Evolutionary conservation across 2,113 vertebrate genomes (phyloP), one percentile per base, ranked within the genome.

Genomic region (Cichladusa arquata): DNA sequence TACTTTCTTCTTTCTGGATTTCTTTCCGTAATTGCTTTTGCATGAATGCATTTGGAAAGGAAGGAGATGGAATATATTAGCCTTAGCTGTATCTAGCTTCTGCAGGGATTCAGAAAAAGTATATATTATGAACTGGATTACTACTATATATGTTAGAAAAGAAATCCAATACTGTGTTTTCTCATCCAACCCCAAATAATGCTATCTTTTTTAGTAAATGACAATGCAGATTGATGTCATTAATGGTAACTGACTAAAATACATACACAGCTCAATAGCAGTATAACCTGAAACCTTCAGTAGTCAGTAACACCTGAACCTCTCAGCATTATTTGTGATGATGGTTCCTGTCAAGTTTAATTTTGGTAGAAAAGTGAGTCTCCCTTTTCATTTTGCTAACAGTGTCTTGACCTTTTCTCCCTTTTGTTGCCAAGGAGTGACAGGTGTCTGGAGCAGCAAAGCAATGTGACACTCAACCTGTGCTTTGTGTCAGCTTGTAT

Each of bases 321-420:
- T 74, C 28, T 66, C 58, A 28, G 76, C 16, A 6, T 90, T 96
- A 90, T 95, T 87, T 90, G 65, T 94, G 64, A 24, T 91, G 90
- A 88, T 92, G 73, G 71, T 79, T 79, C 50, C 66, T 95, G 93
- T 88, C 91, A 89, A 81, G 69, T 79, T 94, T 81, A 91, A 45
- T 96, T 88, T 86, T 54, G 14, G 11, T 81, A 22, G 85, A 88
- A 31, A 79, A 74, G 47, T 13, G 23, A 86, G 31, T 81, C 58
- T 92, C 29, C 54, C 82, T 34, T 83, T 88, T 34, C 8, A 5
- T 61, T 88, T 66, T 86, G 19, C 44, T 73, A 19, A 12, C 29
- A 36, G 72, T 31, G 26, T 33, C 74, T 87, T 95, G 80, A 95
- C 81, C 60, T 93, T 81, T 85, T 76, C 53, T 94, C 34, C 74